Evolutionary conservation across 2,113 vertebrate genomes (phyloP).

Genomic region (Electrona antarctica): DNA sequence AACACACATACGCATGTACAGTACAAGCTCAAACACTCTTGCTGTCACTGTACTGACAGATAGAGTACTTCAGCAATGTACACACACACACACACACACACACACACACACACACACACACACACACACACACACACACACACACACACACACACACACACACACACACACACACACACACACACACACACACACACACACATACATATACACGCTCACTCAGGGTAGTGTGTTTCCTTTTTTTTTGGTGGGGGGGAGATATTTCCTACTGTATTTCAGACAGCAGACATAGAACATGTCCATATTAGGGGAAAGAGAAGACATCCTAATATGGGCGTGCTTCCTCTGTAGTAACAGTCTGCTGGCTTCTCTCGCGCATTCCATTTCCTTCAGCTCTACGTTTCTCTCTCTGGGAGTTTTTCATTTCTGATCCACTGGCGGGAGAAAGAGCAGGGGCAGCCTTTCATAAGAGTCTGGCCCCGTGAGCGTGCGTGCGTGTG

Average conservation of each 20-base stretch:
- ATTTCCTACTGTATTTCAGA: slow-evolving; percentile 70
- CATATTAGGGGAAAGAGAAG: slow-evolving; percentile 76
- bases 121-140: not conserved
- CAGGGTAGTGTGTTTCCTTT: slow-evolving; percentile 17
- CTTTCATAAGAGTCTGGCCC: slow-evolving; percentile 83
- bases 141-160: slow-evolving; percentile 19
- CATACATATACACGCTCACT: slow-evolving; percentile 6
- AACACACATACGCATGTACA: not conserved
- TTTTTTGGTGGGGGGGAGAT: slow-evolving; percentile 34
- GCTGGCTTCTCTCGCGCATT: slow-evolving; percentile 88
- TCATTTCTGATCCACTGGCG: slow-evolving; percentile 95
- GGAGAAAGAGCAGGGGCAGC: slow-evolving; percentile 82
- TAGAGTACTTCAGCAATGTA: slow-evolving; percentile 45
- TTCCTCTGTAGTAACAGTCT: slow-evolving; percentile 90
- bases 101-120: slow-evolving; percentile 19
- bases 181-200: slow-evolving; percentile 17
- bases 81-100: slow-evolving; percentile 11
- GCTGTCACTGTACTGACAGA: not conserved
- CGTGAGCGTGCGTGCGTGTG: slow-evolving; percentile 38
- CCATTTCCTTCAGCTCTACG: slow-evolving; percentile 85
- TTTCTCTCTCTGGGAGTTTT: slow-evolving; percentile 89
- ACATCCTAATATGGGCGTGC: slow-evolving; percentile 88
- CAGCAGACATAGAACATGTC: slow-evolving; percentile 62
- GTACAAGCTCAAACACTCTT: not conserved
- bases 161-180: slow-evolving; percentile 11